Conservation (phyloP, 2,888 invertebrate species). For the Caenorhabditis angaria region DNA sequence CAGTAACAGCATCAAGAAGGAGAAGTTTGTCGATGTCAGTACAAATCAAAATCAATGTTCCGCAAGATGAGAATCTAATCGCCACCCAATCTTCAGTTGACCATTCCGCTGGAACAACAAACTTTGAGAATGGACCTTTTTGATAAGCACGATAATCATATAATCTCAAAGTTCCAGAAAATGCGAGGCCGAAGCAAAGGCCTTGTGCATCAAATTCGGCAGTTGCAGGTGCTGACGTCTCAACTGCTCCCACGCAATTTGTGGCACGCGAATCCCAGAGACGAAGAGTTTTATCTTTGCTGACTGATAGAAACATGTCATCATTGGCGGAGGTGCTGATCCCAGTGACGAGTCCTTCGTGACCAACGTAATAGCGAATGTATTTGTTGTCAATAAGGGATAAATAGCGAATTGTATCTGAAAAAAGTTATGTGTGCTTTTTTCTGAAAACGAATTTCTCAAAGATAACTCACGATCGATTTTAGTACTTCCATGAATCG, state of each 20-base stretch:
- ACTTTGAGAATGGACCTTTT: constrained; percentile 76
- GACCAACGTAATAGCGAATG: constrained; percentile 95
- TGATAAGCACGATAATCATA: constrained; percentile 98
- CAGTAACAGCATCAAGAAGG: constrained; percentile 21
- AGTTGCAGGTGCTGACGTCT: constrained; percentile 6
- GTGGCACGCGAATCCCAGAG: constrained; percentile 96
- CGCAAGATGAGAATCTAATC: constrained; percentile 49
- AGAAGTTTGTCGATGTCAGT: too few relatives aligned
- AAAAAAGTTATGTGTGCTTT: constrained; percentile 44
- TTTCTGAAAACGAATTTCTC: not conserved
- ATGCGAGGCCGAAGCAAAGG: too few relatives aligned
- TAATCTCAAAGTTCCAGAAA: too few relatives aligned
- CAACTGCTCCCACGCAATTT: constrained; percentile 86
- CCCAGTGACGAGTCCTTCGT: constrained; percentile 92
- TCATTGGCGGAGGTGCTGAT: constrained; percentile 97
- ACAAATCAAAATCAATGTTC: constrained; percentile 87
- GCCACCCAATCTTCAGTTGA: constrained; percentile 42
- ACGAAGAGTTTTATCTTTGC: constrained; percentile 92
- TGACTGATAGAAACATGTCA: constrained; percentile 95
- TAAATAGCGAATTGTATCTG: constrained; percentile 93
- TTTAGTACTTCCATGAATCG: constrained; percentile 99
- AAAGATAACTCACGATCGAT: constrained; percentile 80
- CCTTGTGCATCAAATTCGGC: constrained; percentile 99
- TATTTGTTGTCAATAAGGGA: constrained; percentile 99
- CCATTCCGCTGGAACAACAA: not conserved